phyloP scores from a whole-genome alignment of 2,113 vertebrate species.

The Chaetodon trifascialis region DNA sequence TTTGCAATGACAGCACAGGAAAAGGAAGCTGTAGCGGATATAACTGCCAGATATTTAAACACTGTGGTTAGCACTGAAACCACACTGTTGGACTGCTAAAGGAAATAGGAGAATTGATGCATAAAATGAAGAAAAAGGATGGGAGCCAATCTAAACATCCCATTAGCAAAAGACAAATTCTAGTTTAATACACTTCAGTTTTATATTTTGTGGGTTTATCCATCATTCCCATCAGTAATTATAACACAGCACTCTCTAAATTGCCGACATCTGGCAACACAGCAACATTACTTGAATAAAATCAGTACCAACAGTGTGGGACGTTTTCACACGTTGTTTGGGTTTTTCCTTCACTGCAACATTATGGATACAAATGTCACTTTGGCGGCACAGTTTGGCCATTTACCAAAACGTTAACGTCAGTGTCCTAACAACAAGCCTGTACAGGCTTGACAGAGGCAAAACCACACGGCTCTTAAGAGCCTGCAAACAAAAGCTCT shows the following conservation, averaged over 20 bases:
- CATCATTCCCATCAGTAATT: not conserved
- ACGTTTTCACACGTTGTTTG: not conserved
- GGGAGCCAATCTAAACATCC: not conserved
- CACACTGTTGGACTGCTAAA: not conserved
- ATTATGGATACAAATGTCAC: not conserved
- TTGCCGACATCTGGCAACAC: not conserved
- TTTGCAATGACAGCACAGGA: constrained; percentile 74
- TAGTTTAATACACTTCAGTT: not conserved
- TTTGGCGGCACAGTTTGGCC: not conserved
- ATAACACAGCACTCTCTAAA: not conserved
- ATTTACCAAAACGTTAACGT: not conserved
- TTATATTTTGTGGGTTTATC: not conserved
- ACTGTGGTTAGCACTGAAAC: not conserved
- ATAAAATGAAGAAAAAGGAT: not conserved
- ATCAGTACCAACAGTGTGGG: not conserved
- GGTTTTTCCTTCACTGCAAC: not conserved
- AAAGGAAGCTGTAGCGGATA: constrained; percentile 61
- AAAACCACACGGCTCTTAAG: not conserved
- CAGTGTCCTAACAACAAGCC: not conserved
- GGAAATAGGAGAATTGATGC: not conserved
- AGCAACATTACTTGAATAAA: too few relatives aligned
- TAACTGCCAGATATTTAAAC: constrained; percentile 15
- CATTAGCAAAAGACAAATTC: not conserved
- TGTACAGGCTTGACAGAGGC: not conserved
- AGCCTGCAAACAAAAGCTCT: not conserved